Evolutionary conservation across 2,797 vertebrate genomes (phyloP).

Genomic region (Xenopus petersii): DNA sequence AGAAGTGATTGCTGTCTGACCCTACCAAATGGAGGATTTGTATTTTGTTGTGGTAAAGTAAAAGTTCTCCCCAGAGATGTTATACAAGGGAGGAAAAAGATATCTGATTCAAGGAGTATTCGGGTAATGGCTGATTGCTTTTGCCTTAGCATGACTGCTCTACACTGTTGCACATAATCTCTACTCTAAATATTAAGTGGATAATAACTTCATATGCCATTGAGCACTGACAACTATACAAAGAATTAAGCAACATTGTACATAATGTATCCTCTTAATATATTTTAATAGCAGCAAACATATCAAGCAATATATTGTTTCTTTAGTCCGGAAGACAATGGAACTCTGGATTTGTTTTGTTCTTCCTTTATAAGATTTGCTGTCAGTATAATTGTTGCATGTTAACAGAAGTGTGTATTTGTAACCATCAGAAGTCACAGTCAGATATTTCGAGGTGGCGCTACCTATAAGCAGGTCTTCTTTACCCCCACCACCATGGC

Average conservation of each 20-base stretch:
- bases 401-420: too few species aligned
- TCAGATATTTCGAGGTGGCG: too few species aligned
- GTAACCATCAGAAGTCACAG: too few species aligned
- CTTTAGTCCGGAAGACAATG: too few species aligned
- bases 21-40: constrained; percentile 31
- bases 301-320: too few species aligned
- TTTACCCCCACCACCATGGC: too few species aligned
- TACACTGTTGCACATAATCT: constrained; percentile 26
- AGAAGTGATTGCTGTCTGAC: constrained; percentile 16
- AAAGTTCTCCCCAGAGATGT: constrained; percentile 19
- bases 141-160: constrained; percentile 34
- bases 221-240: constrained; percentile 51
- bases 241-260: constrained; percentile 41
- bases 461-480: too few species aligned
- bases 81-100: constrained; percentile 32
- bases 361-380: too few species aligned
- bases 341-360: too few species aligned
- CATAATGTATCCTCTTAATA: constrained; percentile 9
- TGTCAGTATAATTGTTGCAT: too few species aligned
- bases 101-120: constrained; percentile 26
- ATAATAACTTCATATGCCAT: constrained; percentile 57
- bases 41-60: constrained; percentile 39
- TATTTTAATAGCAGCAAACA: too few species aligned
- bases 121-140: constrained; percentile 46
- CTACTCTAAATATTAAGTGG: constrained; percentile 52